Conservation (phyloP, 2,888 invertebrate genomes). For the Oconnorella tubifera region DNA sequence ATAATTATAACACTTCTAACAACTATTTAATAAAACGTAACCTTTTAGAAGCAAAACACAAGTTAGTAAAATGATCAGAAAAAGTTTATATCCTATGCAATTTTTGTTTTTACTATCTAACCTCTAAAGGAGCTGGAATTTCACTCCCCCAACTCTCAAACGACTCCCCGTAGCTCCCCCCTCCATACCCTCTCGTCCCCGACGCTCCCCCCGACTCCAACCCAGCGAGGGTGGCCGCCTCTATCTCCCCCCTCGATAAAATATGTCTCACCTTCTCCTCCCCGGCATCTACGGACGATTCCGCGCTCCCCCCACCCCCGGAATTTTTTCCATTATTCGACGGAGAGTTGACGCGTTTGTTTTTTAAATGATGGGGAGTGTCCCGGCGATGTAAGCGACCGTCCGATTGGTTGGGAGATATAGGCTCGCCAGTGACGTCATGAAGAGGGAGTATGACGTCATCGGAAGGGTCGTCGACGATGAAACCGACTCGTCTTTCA, state of each 20-base stretch:
- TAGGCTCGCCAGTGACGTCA: conserved; percentile 43
- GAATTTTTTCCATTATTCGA: background rate
- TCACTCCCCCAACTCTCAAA: conserved; percentile 24
- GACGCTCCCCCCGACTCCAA: background rate
- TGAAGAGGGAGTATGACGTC: background rate
- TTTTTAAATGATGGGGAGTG: conserved; percentile 98
- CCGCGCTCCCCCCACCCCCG: background rate
- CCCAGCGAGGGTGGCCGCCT: background rate
- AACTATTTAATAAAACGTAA: too few species aligned
- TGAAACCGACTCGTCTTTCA: conserved; percentile 13
- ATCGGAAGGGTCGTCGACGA: background rate
- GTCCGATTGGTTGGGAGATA: conserved; percentile 42
- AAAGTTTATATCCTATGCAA: too few species aligned
- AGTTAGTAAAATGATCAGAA: too few species aligned
- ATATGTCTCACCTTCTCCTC: conserved; percentile 47
- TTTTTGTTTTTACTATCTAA: too few species aligned
- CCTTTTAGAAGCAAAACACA: too few species aligned
- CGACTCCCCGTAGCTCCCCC: conserved; percentile 14
- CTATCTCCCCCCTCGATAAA: conserved; percentile 20
- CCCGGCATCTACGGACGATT: conserved; percentile 40
- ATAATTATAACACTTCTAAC: too few species aligned
- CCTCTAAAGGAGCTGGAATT: conserved; percentile 10
- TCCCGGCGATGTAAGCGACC: conserved; percentile 76
- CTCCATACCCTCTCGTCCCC: background rate
- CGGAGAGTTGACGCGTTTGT: conserved; percentile 63